Percentiles rank a stretch among this genome's conserved stretches.
Evolutionary conservation across 2,797 vertebrate genomes (phyloP).

Genomic region (Gila robusta): DNA sequence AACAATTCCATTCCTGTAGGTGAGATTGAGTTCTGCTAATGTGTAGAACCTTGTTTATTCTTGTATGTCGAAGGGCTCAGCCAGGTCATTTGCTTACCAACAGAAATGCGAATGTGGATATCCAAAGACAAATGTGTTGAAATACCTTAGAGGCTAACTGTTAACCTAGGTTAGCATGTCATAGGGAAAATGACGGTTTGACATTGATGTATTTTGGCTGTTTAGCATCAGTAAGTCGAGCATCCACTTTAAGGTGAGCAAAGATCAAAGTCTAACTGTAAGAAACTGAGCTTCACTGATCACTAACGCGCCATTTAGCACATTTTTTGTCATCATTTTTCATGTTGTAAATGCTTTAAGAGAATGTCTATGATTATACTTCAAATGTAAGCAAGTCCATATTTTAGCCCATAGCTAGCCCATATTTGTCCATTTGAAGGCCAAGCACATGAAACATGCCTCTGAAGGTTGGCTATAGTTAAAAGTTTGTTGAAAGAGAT

Average conservation of each 20-base stretch:
- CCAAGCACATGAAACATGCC: constrained; percentile 16
- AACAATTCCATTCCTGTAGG: constrained; percentile 33
- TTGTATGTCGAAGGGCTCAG: constrained; percentile 14
- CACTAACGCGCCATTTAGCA: not conserved
- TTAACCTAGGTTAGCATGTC: constrained; percentile 1
- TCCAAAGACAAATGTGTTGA: not conserved
- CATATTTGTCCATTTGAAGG: constrained; percentile 19
- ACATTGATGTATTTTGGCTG: not conserved
- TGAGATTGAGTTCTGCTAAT: constrained; percentile 49
- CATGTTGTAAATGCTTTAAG: constrained; percentile 11
- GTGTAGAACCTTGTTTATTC: constrained; percentile 30
- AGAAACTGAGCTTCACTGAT: not conserved
- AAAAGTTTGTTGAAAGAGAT: not conserved
- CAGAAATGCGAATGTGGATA: constrained; percentile 11
- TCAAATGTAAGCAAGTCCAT: constrained; percentile 11
- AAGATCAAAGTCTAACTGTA: not conserved
- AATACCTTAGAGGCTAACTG: constrained; percentile 10
- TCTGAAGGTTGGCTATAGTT: constrained; percentile 7
- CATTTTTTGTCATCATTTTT: constrained; percentile 9
- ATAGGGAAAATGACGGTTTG: not conserved
- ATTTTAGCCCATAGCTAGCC: not conserved
- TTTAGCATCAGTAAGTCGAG: not conserved
- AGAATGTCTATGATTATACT: constrained; percentile 5
- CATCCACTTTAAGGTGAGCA: not conserved
- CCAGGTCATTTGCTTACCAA: not conserved